Conservation (phyloP, 2,888 invertebrate genomes). For the Chloromyia formosa region DNA sequence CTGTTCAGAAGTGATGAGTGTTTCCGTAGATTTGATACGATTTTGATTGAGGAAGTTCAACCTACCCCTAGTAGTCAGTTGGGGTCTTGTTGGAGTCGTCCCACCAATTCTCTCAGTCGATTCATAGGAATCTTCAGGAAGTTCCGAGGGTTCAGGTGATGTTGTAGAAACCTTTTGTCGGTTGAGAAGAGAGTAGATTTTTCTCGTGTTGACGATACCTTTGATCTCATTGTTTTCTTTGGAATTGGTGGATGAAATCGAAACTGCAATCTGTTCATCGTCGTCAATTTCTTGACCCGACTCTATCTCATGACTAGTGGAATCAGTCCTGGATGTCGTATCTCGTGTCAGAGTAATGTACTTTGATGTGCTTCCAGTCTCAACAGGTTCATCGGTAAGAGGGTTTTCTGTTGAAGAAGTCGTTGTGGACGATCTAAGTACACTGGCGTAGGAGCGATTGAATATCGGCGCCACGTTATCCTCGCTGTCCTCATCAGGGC, state of each 20-base stretch:
- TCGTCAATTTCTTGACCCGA: background rate
- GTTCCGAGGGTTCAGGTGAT: background rate
- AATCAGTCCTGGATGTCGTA: background rate
- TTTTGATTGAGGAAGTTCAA: background rate
- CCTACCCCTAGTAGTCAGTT: background rate
- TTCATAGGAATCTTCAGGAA: background rate
- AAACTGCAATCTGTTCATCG: background rate
- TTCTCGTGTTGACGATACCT: background rate
- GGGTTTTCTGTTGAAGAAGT: too few relatives aligned
- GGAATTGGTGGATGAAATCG: background rate
- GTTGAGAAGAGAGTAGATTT: background rate
- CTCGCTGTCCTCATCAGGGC: too few relatives aligned
- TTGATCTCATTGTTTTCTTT: background rate
- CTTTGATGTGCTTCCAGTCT: background rate
- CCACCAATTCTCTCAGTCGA: background rate
- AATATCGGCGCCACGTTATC: too few relatives aligned
- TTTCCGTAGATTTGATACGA: background rate
- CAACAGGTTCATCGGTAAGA: too few relatives aligned
- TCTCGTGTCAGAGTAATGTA: background rate
- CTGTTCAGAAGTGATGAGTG: background rate
- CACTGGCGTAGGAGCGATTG: too few relatives aligned
- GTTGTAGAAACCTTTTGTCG: slow-evolving; percentile 11
- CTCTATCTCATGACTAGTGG: background rate
- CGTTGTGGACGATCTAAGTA: too few relatives aligned
- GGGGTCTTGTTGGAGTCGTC: background rate